Conservation (phyloP, 2,888 invertebrate species). For the Mythimna ferrago region DNA sequence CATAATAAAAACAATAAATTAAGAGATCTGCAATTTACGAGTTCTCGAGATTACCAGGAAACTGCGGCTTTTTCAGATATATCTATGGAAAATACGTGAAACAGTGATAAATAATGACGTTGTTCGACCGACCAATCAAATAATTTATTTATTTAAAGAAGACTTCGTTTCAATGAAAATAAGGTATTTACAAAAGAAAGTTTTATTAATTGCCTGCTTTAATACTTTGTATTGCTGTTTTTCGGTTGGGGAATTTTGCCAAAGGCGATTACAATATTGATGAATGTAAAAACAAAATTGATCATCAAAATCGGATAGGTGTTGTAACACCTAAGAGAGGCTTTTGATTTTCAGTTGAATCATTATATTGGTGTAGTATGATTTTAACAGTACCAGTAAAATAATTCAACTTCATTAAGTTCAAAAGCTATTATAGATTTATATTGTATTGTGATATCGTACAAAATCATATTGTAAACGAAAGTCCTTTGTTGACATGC, state of each 20-base stretch:
- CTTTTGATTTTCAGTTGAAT: background rate
- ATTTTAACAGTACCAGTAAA: background rate
- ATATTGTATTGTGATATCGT: no score
- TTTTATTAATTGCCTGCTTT: constrained; percentile 17
- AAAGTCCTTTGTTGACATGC: no score
- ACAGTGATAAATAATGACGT: background rate
- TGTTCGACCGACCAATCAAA: background rate
- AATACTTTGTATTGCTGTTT: background rate
- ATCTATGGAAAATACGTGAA: background rate
- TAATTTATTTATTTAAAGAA: background rate
- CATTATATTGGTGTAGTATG: background rate
- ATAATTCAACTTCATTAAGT: no score
- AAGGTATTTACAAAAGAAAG: background rate
- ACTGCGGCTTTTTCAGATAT: background rate
- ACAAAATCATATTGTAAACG: no score
- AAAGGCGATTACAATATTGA: background rate
- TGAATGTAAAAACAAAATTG: constrained; percentile 3
- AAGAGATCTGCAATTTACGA: background rate
- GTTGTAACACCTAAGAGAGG: background rate
- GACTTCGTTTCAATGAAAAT: background rate
- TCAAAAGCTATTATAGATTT: no score
- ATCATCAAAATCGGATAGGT: background rate
- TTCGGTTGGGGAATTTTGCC: background rate
- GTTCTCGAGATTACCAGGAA: background rate
- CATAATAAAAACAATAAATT: background rate